Evolutionary conservation across 2,888 invertebrate species (phyloP), one percentile per base, ranked within the genome.

Genomic region (Pristionchus fissidentatus): DNA sequence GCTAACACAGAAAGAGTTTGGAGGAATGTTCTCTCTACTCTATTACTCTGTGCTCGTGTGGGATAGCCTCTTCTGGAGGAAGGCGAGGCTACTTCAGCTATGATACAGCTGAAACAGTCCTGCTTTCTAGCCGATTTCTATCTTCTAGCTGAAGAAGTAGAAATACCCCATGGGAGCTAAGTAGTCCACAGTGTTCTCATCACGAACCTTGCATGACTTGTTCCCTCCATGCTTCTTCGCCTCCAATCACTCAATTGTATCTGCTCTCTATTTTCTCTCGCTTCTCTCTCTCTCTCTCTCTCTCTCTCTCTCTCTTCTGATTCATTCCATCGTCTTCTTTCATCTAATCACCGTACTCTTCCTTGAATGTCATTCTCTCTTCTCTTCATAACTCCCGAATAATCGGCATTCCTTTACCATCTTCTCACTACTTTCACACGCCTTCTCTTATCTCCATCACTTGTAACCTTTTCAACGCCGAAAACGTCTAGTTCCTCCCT

Each of bases 351-450:
- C 73, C 41, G 73, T 73, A 73, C 73, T 73, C 70, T 43, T 73
- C 19, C 62, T 35, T 19, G 8, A 62, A 62, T 62, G 62, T 62
- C 62, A 62, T 62, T 35, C 1, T 43, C 73, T 73, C 73, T 73
- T 43, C 73, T 73, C 73, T 73, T 73, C 73, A 73, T 73, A 73
- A 73, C 43, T 73, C 73, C 73, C 73, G 73, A 73, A n/a, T 73
- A 8, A 35, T 32, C 62, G 62, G 62, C 35, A 35, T 35, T 26
- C 19, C 62, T 62, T 62, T 62, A 3, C 29, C 10, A 29, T 57
- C 57, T 52, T 52, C 15, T 62, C 62, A 62, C 62, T 26, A 62
- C 35, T 62, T 35, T 62, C 35, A 15, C 62, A 35, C 62, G 5
- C 35, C 62, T 57, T 57, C 32, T 35, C 35, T 10, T 62, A 8